These are phyloP conservation scores for Megaptera novaeangliae DNA, from an alignment of 2,113 vertebrate species.

Conservation along the genomic window DNA sequence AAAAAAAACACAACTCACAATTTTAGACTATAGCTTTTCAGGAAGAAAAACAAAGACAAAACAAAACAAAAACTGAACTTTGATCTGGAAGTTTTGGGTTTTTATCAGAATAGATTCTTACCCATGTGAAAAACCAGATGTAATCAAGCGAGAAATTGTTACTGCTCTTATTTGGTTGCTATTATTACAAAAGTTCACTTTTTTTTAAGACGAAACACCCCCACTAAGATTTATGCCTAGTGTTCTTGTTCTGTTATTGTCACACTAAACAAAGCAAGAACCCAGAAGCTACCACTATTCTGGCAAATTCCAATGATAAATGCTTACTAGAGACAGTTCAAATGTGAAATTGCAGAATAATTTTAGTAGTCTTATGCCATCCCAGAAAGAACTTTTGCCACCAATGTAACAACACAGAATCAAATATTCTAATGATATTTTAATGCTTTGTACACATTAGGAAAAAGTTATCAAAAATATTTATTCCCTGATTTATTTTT, in stretches of 20 bases:
- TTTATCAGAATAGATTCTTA: conserved; percentile 7
- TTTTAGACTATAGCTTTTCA: conserved; percentile 24
- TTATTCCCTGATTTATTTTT: not conserved
- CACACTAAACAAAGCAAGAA: conserved; percentile 29
- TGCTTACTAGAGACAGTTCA: not conserved
- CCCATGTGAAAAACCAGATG: not conserved
- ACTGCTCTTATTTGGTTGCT: not conserved
- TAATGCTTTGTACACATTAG: not conserved
- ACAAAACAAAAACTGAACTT: not conserved
- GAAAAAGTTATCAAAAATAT: not conserved
- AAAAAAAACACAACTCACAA: not conserved
- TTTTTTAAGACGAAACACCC: not conserved
- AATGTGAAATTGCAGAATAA: not conserved
- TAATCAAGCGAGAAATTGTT: not conserved
- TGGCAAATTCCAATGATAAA: not conserved
- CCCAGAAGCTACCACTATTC: not conserved
- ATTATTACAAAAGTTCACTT: not conserved
- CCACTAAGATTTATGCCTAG: not conserved
- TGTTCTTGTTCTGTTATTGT: not conserved
- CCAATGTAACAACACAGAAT: not conserved
- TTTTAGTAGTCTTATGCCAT: not conserved
- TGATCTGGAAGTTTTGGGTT: not conserved
- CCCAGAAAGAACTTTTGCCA: not conserved
- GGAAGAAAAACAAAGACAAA: not conserved
- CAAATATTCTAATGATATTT: not conserved